A percentile compares a stretch with the other conserved stretches of the same genome.
These are phyloP conservation scores for Burhinus oedicnemus DNA, from an alignment of 2,113 vertebrate genomes.

Conservation along the genomic window DNA sequence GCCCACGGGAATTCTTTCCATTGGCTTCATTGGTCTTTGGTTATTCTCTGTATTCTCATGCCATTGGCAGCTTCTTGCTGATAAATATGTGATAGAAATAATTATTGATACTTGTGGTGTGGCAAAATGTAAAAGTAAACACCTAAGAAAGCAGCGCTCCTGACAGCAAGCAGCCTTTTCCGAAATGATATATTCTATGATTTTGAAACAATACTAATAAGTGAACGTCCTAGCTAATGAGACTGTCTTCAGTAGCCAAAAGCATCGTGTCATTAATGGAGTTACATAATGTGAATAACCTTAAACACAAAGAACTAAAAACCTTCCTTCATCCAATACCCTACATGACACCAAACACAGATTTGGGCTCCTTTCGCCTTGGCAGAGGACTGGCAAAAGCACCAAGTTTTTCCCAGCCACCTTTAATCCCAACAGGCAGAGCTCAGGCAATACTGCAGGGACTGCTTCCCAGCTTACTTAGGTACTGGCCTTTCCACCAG, in stretches of 20 bases:
- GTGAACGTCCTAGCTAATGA: neutral
- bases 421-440: conserved; percentile 30
- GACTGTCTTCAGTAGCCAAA: neutral
- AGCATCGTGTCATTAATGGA: fast-evolving
- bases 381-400: conserved; percentile 12
- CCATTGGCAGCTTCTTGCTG: neutral
- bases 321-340: neutral
- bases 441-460: neutral
- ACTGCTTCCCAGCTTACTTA: neutral
- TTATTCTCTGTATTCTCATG: neutral
- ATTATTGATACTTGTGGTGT: neutral
- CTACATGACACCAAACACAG: neutral
- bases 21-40: neutral
- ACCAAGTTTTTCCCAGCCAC: neutral
- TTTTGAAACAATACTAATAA: neutral
- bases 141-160: neutral
- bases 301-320: neutral
- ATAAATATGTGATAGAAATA: neutral
- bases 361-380: neutral
- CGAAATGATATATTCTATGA: neutral
- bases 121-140: neutral
- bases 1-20: neutral
- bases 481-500: neutral
- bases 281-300: neutral
- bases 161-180: neutral